A percentile compares a stretch with the other conserved stretches of the same genome.
These are phyloP conservation scores for Drosophila nr. fundita DNA, from an alignment of 2,888 invertebrate species.

Conservation along the genomic window DNA sequence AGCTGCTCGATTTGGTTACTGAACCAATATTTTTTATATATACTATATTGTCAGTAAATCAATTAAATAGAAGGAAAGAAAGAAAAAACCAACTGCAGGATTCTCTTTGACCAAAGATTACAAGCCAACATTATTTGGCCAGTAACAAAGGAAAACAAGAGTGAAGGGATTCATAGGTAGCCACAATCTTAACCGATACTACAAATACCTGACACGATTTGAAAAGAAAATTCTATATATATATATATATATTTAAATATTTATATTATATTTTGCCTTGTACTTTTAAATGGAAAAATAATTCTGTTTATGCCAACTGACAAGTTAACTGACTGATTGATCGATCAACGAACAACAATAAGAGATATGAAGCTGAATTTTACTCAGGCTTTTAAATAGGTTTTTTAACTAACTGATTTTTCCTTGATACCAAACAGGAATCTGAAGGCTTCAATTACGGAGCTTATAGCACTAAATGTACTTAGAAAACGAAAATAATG, in stretches of 20 bases:
- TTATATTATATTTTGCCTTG: background rate
- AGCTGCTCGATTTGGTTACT: too few relatives aligned
- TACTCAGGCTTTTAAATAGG: background rate
- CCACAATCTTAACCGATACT: background rate
- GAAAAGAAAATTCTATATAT: accelerated
- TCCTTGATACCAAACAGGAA: background rate
- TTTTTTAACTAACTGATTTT: background rate
- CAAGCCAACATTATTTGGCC: background rate
- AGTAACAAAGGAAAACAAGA: background rate
- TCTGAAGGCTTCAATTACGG: background rate
- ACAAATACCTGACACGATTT: background rate
- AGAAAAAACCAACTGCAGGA: background rate
- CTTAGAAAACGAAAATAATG: background rate
- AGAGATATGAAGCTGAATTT: background rate
- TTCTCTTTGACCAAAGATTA: background rate
- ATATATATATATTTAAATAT: background rate
- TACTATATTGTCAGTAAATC: background rate
- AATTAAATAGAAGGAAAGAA: background rate
- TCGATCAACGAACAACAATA: background rate
- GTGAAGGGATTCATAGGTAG: background rate
- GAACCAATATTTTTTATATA: background rate
- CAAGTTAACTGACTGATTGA: background rate
- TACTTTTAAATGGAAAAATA: too few relatives aligned
- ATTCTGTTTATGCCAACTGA: too few relatives aligned
- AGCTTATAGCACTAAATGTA: too few relatives aligned